Conservation (phyloP, 2,113 vertebrate genomes). For the Tetrax tetrax region DNA sequence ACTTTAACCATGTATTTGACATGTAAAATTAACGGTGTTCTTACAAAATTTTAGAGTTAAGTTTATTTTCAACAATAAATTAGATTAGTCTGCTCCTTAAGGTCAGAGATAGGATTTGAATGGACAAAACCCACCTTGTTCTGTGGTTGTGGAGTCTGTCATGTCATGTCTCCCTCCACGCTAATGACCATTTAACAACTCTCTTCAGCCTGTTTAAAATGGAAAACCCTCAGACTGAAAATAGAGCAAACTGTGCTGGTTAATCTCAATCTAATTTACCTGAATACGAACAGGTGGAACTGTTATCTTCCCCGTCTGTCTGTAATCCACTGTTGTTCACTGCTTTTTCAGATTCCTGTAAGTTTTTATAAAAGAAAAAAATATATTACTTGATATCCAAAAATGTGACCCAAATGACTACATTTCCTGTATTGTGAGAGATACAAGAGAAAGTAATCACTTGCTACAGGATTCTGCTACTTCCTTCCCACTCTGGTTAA, state of each 20-base stretch:
- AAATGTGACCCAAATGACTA: not conserved
- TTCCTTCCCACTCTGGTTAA: not conserved
- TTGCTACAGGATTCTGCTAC: not conserved
- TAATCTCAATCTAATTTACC: not conserved
- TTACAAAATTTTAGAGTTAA: not conserved
- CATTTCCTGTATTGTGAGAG: not conserved
- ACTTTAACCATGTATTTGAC: not conserved
- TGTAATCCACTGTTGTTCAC: not conserved
- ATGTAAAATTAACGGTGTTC: not conserved
- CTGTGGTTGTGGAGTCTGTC: not conserved
- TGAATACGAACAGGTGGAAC: not conserved
- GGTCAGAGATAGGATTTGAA: not conserved
- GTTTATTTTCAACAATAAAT: not conserved
- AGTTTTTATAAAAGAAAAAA: not conserved
- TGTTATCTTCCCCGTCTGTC: not conserved
- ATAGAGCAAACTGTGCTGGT: not conserved
- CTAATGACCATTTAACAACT: not conserved
- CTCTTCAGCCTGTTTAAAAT: not conserved
- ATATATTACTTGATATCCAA: not conserved
- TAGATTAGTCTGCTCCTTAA: not conserved
- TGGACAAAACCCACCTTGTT: not conserved
- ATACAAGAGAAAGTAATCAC: not conserved
- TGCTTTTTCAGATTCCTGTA: not conserved
- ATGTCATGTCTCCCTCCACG: fast-evolving
- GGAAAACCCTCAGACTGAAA: not conserved